Conservation (phyloP, 2,888 invertebrate genomes). For the Arrhopalites spinosus region DNA sequence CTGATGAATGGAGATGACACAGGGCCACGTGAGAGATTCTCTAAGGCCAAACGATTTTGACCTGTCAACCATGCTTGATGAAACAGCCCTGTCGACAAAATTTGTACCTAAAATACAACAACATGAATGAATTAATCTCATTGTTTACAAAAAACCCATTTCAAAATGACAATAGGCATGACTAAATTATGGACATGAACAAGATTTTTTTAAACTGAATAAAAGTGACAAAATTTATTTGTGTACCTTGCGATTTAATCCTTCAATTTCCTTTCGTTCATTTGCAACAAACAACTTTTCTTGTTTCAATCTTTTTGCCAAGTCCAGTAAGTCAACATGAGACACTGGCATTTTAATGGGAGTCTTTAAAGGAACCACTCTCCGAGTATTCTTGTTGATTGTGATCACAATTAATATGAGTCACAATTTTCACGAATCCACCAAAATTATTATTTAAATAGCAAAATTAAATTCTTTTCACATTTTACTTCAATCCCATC, state of each 20-base stretch:
- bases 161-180: background rate
- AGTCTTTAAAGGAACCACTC: background rate
- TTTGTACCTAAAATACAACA: too few species aligned
- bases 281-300: constrained; percentile 86
- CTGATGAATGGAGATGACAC: constrained; percentile 47
- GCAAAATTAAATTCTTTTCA: too few species aligned
- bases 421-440: too few species aligned
- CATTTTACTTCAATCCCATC: too few species aligned
- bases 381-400: background rate
- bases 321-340: constrained; percentile 64
- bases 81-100: constrained; percentile 32
- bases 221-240: constrained; percentile 12
- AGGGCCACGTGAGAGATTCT: constrained; percentile 51
- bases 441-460: too few species aligned
- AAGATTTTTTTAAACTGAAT: background rate
- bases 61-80: constrained; percentile 56
- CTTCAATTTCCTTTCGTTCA: constrained; percentile 80
- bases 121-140: too few species aligned
- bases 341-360: constrained; percentile 46
- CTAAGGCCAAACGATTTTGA: constrained; percentile 51
- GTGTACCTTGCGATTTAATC: constrained; percentile 76
- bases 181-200: background rate
- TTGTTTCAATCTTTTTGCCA: constrained; percentile 74
- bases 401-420: background rate
- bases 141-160: too few species aligned